phyloP scores from a whole-genome alignment of 2,888 invertebrate genomes.

The Andrena camellia region DNA sequence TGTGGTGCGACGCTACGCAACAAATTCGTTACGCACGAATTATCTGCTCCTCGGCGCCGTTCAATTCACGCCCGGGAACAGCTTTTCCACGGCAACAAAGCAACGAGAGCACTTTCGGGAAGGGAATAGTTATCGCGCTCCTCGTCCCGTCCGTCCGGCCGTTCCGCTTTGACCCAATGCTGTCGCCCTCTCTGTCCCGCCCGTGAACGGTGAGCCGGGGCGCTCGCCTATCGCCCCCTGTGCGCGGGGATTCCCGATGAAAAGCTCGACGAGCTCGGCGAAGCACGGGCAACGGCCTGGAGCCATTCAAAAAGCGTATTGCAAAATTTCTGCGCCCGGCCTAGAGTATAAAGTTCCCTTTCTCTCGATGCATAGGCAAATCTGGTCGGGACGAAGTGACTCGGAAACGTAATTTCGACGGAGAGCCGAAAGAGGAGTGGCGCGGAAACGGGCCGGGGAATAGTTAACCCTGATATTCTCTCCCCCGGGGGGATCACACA shows the following conservation, averaged over 20 bases:
- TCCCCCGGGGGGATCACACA: not conserved
- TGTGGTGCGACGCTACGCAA: slow-evolving; percentile 3
- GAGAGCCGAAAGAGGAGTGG: slow-evolving; percentile 39
- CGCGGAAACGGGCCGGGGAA: slow-evolving; percentile 39
- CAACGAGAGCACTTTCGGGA: slow-evolving; percentile 44
- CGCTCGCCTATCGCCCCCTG: not conserved
- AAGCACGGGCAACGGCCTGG: slow-evolving; percentile 62
- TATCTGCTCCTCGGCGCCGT: slow-evolving; percentile 38
- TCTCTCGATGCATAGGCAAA: slow-evolving; percentile 63
- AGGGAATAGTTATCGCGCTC: slow-evolving; percentile 44
- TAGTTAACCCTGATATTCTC: slow-evolving; percentile 54
- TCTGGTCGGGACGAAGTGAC: slow-evolving; percentile 64
- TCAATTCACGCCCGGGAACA: slow-evolving; percentile 35
- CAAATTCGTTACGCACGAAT: slow-evolving; percentile 43
- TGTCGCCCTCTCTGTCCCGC: slow-evolving; percentile 8
- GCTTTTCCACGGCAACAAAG: slow-evolving; percentile 45
- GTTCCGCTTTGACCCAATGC: not conserved
- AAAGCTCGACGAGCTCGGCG: slow-evolving; percentile 58
- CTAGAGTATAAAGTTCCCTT: slow-evolving; percentile 54
- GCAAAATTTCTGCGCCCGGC: slow-evolving; percentile 64
- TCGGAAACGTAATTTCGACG: slow-evolving; percentile 66
- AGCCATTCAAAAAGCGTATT: slow-evolving; percentile 71
- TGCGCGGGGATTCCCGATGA: slow-evolving; percentile 51
- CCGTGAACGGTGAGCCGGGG: not conserved
- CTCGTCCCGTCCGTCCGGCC: not conserved